A percentile compares a stretch with the other conserved stretches of the same genome.
Conservation (phyloP, 2,888 invertebrate species). For the Brachycybe producta region DNA sequence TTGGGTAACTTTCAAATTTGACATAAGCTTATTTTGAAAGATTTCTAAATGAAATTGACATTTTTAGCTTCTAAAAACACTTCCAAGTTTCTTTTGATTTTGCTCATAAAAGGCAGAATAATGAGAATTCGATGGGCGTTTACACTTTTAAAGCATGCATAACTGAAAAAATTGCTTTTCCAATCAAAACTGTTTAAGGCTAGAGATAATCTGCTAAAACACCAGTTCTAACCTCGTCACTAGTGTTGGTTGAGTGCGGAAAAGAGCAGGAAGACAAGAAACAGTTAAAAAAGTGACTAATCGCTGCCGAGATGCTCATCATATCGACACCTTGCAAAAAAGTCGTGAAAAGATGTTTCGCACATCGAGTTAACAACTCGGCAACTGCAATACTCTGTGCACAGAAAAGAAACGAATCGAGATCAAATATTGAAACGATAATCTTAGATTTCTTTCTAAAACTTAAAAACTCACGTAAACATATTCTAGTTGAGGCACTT, state of each 20-base stretch:
- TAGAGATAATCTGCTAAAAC: no score
- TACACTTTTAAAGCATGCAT: no score
- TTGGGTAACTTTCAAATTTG: no score
- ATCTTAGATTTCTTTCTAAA: background rate
- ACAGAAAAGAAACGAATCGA: conserved; percentile 4
- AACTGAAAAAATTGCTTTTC: no score
- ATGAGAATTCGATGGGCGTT: no score
- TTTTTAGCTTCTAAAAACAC: no score
- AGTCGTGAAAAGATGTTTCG: conserved; percentile 83
- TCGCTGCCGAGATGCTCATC: conserved; percentile 77
- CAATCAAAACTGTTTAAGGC: no score
- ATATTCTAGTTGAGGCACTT: conserved; percentile 69
- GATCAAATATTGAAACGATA: background rate
- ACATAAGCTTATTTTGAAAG: no score
- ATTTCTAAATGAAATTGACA: no score
- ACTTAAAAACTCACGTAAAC: conserved; percentile 34
- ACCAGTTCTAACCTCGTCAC: conserved; percentile 51
- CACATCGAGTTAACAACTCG: conserved; percentile 77
- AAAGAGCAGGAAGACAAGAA: conserved; percentile 65
- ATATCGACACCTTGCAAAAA: conserved; percentile 85
- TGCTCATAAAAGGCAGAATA: no score
- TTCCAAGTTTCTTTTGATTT: no score
- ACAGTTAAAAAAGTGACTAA: conserved; percentile 94
- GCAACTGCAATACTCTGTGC: conserved; percentile 73
- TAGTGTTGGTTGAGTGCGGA: conserved; percentile 50